phyloP scores from a whole-genome alignment of 2,113 vertebrate genomes.

The Cnemophilus loriae region DNA sequence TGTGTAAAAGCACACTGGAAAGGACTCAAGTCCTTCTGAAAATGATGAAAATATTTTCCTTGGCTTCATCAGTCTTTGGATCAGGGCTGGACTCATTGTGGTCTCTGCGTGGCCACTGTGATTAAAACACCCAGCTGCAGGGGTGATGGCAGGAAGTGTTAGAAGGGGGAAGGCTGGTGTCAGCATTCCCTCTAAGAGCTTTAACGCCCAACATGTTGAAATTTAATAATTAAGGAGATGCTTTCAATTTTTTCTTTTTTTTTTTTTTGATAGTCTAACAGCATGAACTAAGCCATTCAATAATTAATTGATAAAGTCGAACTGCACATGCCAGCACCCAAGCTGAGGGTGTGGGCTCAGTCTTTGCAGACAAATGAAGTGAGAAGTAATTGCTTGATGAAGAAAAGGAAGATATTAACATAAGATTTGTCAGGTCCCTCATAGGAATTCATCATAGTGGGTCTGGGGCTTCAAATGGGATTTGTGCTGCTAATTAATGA shows the following conservation, averaged over 20 bases:
- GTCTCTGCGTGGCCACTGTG: neutral
- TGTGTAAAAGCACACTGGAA: neutral
- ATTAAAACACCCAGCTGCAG: neutral
- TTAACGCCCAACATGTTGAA: neutral
- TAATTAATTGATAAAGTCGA: conserved; percentile 75
- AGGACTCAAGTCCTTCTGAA: neutral
- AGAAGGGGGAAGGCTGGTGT: neutral
- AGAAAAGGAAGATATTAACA: conserved; percentile 60
- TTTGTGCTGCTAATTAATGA: conserved; percentile 65
- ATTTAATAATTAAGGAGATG: conserved; percentile 57
- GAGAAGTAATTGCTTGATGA: conserved; percentile 69
- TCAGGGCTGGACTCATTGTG: fast-evolving
- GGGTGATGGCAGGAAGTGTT: neutral
- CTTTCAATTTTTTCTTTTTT: neutral
- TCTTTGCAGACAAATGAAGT: conserved; percentile 60
- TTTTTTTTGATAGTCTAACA: conserved; percentile 38
- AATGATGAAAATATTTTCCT: neutral
- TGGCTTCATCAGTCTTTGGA: neutral
- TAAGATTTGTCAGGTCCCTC: conserved; percentile 58
- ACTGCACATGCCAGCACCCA: conserved; percentile 6
- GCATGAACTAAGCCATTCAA: conserved; percentile 67
- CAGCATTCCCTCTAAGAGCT: neutral
- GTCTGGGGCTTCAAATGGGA: conserved; percentile 33
- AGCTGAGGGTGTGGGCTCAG: conserved; percentile 19
- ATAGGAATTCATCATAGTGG: conserved; percentile 42